Conservation (phyloP, 1,140 invertebrate genomes). For the Aphidius gifuensis region DNA sequence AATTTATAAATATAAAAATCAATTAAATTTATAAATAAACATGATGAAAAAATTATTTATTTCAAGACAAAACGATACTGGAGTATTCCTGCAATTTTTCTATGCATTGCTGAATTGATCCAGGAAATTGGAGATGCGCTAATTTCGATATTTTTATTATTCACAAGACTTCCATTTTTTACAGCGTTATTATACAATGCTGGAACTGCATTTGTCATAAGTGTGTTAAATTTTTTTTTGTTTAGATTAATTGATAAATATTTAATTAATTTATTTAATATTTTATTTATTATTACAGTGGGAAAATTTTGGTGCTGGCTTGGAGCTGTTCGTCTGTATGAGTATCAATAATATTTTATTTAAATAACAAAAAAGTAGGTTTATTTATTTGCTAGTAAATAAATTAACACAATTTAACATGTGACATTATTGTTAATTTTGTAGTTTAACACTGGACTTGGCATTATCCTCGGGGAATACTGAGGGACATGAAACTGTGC, state of each 20-base stretch:
- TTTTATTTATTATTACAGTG: conserved; percentile 27
- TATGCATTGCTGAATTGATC: conserved; percentile 33
- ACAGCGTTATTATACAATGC: conserved; percentile 30
- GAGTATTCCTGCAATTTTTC: conserved; percentile 37
- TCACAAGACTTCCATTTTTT: conserved; percentile 25
- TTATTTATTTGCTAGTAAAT: no score
- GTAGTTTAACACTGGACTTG: not conserved
- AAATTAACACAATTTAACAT: not conserved
- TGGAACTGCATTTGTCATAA: conserved; percentile 24
- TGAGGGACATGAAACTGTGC: conserved; percentile 3
- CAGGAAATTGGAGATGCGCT: conserved; percentile 32
- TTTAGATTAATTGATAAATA: not conserved
- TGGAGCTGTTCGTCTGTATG: conserved; percentile 37
- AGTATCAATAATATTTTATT: conserved; percentile 29
- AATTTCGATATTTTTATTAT: conserved; percentile 33
- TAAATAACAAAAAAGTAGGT: no score
- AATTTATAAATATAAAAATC: not conserved
- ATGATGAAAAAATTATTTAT: conserved; percentile 3
- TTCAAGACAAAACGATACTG: conserved; percentile 34
- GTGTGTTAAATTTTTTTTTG: conserved; percentile 25
- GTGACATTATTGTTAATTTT: not conserved
- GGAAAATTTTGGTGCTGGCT: conserved; percentile 39
- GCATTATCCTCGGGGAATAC: not conserved
- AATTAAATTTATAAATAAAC: not conserved
- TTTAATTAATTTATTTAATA: not conserved